Base-by-base conservation (phyloP, 2,888 invertebrate species). In the Thelaira solivaga region DNA sequence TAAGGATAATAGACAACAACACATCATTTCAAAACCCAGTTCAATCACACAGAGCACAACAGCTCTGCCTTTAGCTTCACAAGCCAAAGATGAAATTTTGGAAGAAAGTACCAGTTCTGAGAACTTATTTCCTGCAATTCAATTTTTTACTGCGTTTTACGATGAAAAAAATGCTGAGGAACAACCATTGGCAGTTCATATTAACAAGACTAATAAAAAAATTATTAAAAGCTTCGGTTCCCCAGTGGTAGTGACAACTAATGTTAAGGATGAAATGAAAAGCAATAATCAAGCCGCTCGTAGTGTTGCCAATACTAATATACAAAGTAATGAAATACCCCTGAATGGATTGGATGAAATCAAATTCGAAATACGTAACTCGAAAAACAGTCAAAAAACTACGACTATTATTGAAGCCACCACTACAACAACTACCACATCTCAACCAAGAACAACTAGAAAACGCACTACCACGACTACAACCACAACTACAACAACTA, bases 401-500 rank as follows among this genome's bases (percentile, higher is more conserved):
- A 77, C 82, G n/a, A 81, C 83, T 0, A 78, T 83, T 2, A 80
- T 80, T 10, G 81, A 81, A 1, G 36, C 0, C 36, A 55, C 22
- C 11, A 57, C 41, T 18, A 91, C 91, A 0, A 90, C 83, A 0
- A 82, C 83, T 3, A 84, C 84, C 0, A 82, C 84, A 87, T 89
- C n/a, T 88, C 90, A 1, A 55, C 88, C 68, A 89, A 91, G n/a
- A 90, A 91, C 11, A 89, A 91, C 20, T 90, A 91, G 1, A 90
- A 91, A 29, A 90, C 92, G 51, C 10, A 85, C 84, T 0, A 83
- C 85, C 0, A 84, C 84, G 1, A 90, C 90, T 1, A 90, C 91
- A 0, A 85, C 89, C 3, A 91, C 91, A 0, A 91, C 92, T 0
- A 92, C 92, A 0, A 91, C 92, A 1, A 91, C 92, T 0, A 92